phyloP scores from a whole-genome alignment of 2,113 vertebrate species.

The Phocoena phocoena region DNA sequence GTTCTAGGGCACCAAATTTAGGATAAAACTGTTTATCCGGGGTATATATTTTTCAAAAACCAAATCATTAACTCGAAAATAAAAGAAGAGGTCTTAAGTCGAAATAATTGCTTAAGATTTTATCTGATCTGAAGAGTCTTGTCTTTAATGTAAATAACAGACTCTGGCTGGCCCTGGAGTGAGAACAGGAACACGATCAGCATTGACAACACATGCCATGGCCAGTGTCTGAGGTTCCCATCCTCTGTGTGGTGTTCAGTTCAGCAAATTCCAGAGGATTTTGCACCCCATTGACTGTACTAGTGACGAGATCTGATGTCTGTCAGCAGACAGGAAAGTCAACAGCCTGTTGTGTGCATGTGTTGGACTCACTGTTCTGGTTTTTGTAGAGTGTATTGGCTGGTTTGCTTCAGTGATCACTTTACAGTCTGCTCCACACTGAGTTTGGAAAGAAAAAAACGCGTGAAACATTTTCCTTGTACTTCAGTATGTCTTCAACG shows the following conservation, averaged over 20 bases:
- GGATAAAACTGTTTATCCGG: background rate
- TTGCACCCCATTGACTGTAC: conserved; percentile 87
- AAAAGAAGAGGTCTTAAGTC: conserved; percentile 73
- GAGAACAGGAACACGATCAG: conserved; percentile 87
- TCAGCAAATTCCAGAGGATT: conserved; percentile 86
- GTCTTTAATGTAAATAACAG: conserved; percentile 79
- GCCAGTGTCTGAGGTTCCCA: conserved; percentile 79
- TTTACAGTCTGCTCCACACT: conserved; percentile 75
- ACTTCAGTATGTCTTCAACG: conserved; percentile 32
- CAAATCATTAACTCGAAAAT: conserved; percentile 23
- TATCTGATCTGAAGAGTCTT: conserved; percentile 17
- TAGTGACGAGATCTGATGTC: conserved; percentile 89
- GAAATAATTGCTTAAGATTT: conserved; percentile 75
- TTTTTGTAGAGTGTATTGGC: conserved; percentile 76
- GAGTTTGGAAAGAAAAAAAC: conserved; percentile 63
- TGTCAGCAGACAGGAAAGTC: conserved; percentile 85
- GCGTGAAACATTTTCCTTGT: background rate
- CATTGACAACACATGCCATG: conserved; percentile 84
- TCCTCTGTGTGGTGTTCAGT: conserved; percentile 86
- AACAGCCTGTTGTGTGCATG: conserved; percentile 73
- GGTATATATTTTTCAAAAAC: background rate
- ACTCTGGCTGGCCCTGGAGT: conserved; percentile 82
- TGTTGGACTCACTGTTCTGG: conserved; percentile 65
- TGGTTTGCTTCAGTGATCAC: conserved; percentile 77
- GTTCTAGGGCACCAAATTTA: background rate